These are phyloP conservation scores for Varanus salvator DNA, from an alignment of 2,113 vertebrate species.

Conservation along the genomic window DNA sequence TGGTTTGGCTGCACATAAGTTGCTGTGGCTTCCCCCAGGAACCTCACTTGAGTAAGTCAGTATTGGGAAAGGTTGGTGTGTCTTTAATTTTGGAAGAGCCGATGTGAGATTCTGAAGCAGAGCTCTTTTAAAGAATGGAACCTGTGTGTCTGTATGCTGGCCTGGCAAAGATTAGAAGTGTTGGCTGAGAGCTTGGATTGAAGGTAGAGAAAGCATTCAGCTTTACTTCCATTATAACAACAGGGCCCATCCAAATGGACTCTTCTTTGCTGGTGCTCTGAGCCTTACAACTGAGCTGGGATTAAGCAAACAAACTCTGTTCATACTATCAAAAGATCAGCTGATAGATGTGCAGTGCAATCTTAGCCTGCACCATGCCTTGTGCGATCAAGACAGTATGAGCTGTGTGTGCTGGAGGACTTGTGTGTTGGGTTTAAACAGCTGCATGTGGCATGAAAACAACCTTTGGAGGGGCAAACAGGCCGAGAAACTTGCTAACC, in stretches of 20 bases:
- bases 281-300: slow-evolving; percentile 18
- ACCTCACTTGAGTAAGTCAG: neutral
- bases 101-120: slow-evolving; percentile 5
- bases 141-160: neutral
- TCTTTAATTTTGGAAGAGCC: neutral
- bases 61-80: neutral
- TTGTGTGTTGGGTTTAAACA: slow-evolving; percentile 41
- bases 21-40: neutral
- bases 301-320: slow-evolving; percentile 35
- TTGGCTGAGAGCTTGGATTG: neutral
- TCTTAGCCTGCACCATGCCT: neutral
- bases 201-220: slow-evolving; percentile 26
- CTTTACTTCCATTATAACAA: slow-evolving; percentile 46
- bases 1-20: neutral
- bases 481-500: neutral
- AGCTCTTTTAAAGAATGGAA: neutral
- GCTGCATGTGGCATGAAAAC: slow-evolving; percentile 19
- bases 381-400: slow-evolving; percentile 8
- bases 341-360: slow-evolving; percentile 30
- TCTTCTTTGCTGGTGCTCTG: slow-evolving; percentile 26
- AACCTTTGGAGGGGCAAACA: slow-evolving; percentile 12
- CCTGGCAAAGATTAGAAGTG: slow-evolving; percentile 11
- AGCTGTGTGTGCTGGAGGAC: slow-evolving; percentile 35
- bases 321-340: slow-evolving; percentile 38
- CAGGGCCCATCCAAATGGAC: neutral